These are phyloP conservation scores for Channa maculata DNA, from an alignment of 2,113 vertebrate genomes.

Conservation along the genomic window DNA sequence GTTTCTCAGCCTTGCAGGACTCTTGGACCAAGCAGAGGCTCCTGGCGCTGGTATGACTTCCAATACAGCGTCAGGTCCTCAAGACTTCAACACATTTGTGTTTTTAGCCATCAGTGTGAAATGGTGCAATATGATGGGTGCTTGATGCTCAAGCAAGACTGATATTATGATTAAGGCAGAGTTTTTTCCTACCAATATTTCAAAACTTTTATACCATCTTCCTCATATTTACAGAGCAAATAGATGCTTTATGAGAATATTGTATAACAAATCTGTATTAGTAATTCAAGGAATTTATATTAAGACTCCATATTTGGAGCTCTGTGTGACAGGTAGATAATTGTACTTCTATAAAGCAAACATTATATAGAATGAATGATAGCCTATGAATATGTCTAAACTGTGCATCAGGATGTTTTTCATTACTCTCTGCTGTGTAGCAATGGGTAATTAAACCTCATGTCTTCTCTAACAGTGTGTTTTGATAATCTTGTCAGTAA, in stretches of 20 bases:
- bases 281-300: constrained; percentile 87
- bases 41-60: constrained; percentile 69
- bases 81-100: constrained; percentile 82
- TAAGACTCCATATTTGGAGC: constrained; percentile 84
- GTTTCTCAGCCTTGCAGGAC: constrained; percentile 80
- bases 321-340: constrained; percentile 86
- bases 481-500: constrained; percentile 83
- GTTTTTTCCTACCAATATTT: constrained; percentile 77
- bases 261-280: constrained; percentile 82
- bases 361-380: constrained; percentile 86
- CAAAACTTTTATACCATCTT: constrained; percentile 83
- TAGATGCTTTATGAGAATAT: constrained; percentile 80
- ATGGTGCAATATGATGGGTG: constrained; percentile 83
- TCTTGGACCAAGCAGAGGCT: constrained; percentile 71
- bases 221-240: constrained; percentile 79
- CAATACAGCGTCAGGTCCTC: constrained; percentile 62
- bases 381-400: constrained; percentile 85
- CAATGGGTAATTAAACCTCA: constrained; percentile 79
- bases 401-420: constrained; percentile 85
- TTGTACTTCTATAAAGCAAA: constrained; percentile 84
- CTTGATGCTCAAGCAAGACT: constrained; percentile 85
- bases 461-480: constrained; percentile 85
- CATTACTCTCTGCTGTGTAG: constrained; percentile 70
- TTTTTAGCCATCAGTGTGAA: constrained; percentile 81
- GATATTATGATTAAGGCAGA: constrained; percentile 72